Percentiles rank a stretch among this genome's conserved stretches.
These are phyloP conservation scores for Nasonia vitripennis DNA, from an alignment of 1,140 invertebrate species.

Conservation along the genomic window DNA sequence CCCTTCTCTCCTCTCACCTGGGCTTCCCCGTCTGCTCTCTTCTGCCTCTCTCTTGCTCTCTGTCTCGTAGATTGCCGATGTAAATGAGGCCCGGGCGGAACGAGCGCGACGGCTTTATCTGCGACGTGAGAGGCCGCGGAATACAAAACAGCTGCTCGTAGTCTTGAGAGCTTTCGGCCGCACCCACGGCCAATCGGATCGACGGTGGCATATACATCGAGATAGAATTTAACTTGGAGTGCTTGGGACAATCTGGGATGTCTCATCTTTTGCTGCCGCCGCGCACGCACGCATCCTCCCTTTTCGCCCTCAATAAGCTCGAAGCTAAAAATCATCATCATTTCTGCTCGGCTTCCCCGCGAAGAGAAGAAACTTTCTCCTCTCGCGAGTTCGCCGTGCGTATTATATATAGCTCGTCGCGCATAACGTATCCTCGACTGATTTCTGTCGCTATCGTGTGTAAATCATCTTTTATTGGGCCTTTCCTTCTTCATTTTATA, in stretches of 20 bases:
- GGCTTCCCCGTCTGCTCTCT: background rate
- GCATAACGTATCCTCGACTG: slow-evolving; percentile 31
- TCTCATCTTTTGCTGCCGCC: background rate
- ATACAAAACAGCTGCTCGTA: slow-evolving; percentile 34
- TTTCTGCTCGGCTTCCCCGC: slow-evolving; percentile 29
- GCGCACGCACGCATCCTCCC: background rate
- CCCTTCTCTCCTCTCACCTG: background rate
- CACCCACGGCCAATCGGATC: slow-evolving; percentile 30
- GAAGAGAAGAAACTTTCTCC: background rate
- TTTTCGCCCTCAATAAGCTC: background rate
- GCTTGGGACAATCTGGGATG: slow-evolving; percentile 14
- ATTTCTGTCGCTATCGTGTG: slow-evolving; percentile 37
- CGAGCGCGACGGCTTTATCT: slow-evolving; percentile 40
- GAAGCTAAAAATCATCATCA: slow-evolving; percentile 40
- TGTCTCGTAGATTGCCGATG: slow-evolving; percentile 12
- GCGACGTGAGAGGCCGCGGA: slow-evolving; percentile 16
- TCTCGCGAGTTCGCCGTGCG: background rate
- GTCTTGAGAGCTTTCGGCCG: slow-evolving; percentile 19
- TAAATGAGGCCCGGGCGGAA: slow-evolving; percentile 12
- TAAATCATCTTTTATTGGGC: slow-evolving; percentile 53
- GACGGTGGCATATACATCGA: background rate
- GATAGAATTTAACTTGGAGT: slow-evolving; percentile 27
- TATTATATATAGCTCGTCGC: slow-evolving; percentile 7
- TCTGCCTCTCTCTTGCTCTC: no score
- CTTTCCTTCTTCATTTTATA: slow-evolving; percentile 46